Base-by-base conservation (phyloP, 2,888 invertebrate species). In the Chromoteleia sp. region DNA sequence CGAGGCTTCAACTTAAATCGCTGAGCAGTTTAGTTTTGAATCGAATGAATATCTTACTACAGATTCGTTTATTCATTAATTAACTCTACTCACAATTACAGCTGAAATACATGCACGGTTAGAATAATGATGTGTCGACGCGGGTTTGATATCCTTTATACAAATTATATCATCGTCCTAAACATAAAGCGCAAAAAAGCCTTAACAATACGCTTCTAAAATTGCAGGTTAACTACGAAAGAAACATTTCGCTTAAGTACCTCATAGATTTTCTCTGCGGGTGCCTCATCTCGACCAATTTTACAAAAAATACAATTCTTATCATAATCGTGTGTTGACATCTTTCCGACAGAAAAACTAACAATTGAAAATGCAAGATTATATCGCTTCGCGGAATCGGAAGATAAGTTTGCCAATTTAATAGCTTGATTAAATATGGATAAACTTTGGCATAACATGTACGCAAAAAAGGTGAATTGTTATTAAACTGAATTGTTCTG, bases 71-170 rank as follows among this genome's bases (percentile, higher is more conserved):
- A 33, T 33, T 33, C 5, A 33, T 33, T 4, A 8, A 8, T 8
- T 33, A 33, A 8, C 5, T 25, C 2, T 8, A 33, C 5, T 33
- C 5, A 33, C 8, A 33, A 25, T 8, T 8, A 33, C 7, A 33
- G 43, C 0, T 8, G 14, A 29, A 52, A 52, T 10, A 52, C 7
- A n/a, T 29, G 14, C 14, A 15, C 12, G 7, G 1, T 43, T 8
- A 21, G 5, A 92, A 87, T 95, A 95, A 89, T 98, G 98, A 91
- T 95, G 94, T 10, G 93, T 94, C 0, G 96, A 94, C 0, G 96
- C 97, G 2, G 98, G 98, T 88, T 95, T 95, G 15, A 95, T 97
- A 88, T 98, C 98, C 33, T 94, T 94, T 88, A 98, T 97, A 33
- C 97, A 95, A 6, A 96, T 93, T 39, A 96, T 92, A 48, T 96